Evolutionary conservation across 2,888 invertebrate species (phyloP).

Genomic region (Syrphus vitripennis): DNA sequence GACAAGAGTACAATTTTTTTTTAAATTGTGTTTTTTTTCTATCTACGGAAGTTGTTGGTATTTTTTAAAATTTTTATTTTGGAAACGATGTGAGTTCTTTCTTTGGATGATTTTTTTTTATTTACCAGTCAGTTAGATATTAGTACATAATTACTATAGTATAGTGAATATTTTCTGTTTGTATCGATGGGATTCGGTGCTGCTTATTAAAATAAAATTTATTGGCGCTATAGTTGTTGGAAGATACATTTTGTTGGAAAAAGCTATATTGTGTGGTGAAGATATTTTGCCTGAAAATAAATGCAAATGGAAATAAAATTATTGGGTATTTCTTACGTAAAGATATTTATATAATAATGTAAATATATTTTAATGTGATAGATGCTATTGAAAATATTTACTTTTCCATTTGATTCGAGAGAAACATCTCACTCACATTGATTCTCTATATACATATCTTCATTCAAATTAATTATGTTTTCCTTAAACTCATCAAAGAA

Average conservation of each 20-base stretch:
- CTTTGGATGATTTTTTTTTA: conserved; percentile 11
- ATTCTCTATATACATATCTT: not conserved
- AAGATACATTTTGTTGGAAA: conserved; percentile 21
- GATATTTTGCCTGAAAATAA: conserved; percentile 18
- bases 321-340: not conserved
- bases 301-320: not conserved
- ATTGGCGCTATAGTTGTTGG: conserved; percentile 48
- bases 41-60: conserved; percentile 57
- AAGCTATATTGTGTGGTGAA: not conserved
- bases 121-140: conserved; percentile 48
- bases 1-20: conserved; percentile 50
- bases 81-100: conserved; percentile 44
- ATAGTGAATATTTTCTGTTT: conserved; percentile 33
- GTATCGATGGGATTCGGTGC: conserved; percentile 70
- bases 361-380: not conserved
- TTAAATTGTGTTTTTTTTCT: conserved; percentile 48
- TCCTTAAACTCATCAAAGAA: conserved; percentile 38
- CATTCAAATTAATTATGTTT: conserved; percentile 40
- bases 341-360: not conserved
- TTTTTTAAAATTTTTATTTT: not conserved
- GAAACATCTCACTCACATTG: not conserved
- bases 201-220: conserved; percentile 36
- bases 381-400: not conserved
- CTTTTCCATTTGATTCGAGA: not conserved
- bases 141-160: not conserved